Percentiles rank a stretch among this genome's conserved stretches.
Conservation (phyloP, 2,113 vertebrate species). For the Platycercus adscitus region DNA sequence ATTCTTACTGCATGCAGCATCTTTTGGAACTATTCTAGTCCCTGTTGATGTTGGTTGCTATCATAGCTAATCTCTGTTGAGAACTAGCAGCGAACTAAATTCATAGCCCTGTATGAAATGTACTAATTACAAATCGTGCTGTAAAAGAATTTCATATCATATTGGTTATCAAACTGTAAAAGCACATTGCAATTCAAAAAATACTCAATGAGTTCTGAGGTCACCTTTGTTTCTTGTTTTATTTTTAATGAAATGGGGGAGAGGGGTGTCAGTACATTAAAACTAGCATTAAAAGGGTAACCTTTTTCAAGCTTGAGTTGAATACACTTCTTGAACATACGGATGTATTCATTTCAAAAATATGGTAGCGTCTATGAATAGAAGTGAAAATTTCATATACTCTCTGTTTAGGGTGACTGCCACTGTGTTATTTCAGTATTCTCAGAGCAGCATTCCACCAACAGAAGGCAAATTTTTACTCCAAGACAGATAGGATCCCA, state of each 20-base stretch:
- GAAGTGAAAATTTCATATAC: neutral
- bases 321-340: neutral
- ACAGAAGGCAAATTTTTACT: neutral
- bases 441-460: neutral
- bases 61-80: neutral
- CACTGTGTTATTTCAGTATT: neutral
- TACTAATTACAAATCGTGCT: neutral
- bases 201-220: neutral
- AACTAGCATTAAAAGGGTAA: neutral
- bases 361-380: neutral
- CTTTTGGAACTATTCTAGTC: neutral
- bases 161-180: neutral
- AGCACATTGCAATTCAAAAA: neutral
- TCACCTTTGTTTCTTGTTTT: neutral
- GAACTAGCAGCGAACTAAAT: neutral
- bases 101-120: neutral
- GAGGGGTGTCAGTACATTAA: neutral
- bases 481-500: neutral
- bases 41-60: neutral
- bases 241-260: neutral
- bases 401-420: neutral
- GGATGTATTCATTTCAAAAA: neutral
- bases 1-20: neutral
- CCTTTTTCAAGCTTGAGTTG: neutral
- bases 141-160: neutral